Evolutionary conservation across 2,113 vertebrate genomes (phyloP).

Genomic region (Ovis aries): ARS-UI_Ramb_v3.0 NC_056070.1:31793501-31794000

Average conservation of each 20-base stretch:
- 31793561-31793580: not conserved
- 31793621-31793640: not conserved
- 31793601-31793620: not conserved
- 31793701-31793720: not conserved
- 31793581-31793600: not conserved
- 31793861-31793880: not conserved
- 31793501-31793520: not conserved
- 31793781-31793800: not conserved
- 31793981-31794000: not conserved
- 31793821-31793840: not conserved
- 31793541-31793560: not conserved
- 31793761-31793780: not conserved
- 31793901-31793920: not conserved
- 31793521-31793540: not conserved
- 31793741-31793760: not conserved
- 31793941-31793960: not conserved
- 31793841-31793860: not conserved
- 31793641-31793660: not conserved
- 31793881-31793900: not conserved
- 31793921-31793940: not conserved
- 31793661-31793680: not conserved
- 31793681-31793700: not conserved
- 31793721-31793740: not conserved
- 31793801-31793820: not conserved
- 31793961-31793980: not conserved